Evolutionary conservation across 2,797 vertebrate species (phyloP), one percentile per base, ranked within the genome.

Genomic region (Semaprochilodus insignis): DNA sequence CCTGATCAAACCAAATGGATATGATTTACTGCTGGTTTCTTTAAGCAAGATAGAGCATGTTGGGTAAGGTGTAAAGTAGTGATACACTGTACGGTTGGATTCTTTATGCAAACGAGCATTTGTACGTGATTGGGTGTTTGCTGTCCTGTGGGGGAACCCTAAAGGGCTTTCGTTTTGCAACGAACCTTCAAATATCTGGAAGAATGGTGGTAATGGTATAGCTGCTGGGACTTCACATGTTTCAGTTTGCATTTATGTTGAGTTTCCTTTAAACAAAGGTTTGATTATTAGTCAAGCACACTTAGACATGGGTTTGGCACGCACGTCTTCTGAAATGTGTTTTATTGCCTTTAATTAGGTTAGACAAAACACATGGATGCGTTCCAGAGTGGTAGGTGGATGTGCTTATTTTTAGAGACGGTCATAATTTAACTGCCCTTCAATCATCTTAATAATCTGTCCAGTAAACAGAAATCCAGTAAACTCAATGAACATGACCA

Each of bases 321-420:
- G 14, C 23, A 15, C 1, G 4, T 31, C n/a, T 21, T 31, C n/a
- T 69, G 65, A 40, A 44, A 44, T 70, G 2, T 70, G 69, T 60
- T 76, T 14, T 76, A 25, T 57, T 44, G 13, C 1, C 69, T 40
- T 77, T 55, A 40, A 63, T n/a, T n/a, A 5, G 13, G 4, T 44
- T 27, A 52, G 65, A 60, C 14, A 52, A 70, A 40, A 63, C 0
- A 0, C 19, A 7, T 76, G 27, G 19, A 52, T 70, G 13, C 51
- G 1, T 4, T 71, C 59, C 25, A 81, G 67, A 83, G 25, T 84
- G 72, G 71, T 71, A 83, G 55, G 36, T 73, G 55, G 13, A 82
- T 89, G 57, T 85, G 78, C 92, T 88, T 88, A 90, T 80, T 87
- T 84, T 83, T 55, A 74, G 82, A 82, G 73, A 72, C 79, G 44